Conservation (phyloP, 1,140 invertebrate species). For the Heliconius eleuchia region DNA sequence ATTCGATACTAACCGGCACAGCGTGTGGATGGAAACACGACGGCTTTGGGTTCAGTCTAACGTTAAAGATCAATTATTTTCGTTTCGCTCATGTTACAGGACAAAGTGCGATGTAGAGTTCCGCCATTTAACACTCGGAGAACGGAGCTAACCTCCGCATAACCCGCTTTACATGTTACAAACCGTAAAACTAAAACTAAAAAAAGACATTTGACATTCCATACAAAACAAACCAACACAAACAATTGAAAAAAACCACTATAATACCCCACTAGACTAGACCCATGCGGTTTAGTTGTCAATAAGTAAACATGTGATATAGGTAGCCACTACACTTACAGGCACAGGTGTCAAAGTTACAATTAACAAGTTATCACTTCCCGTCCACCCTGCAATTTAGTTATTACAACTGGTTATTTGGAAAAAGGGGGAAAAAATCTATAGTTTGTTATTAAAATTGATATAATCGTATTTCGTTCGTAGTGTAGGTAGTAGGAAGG, state of each 20-base stretch:
- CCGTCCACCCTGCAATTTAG: constrained; percentile 44
- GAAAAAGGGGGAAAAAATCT: constrained; percentile 5
- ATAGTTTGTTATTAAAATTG: constrained; percentile 14
- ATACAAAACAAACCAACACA: not conserved
- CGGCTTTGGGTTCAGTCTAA: not conserved
- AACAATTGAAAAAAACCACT: no score
- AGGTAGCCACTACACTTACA: constrained; percentile 16
- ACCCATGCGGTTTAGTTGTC: constrained; percentile 25
- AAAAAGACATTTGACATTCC: no score
- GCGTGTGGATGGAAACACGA: not conserved
- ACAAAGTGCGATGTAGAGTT: not conserved
- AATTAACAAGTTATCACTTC: constrained; percentile 66
- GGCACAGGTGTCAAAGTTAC: constrained; percentile 57
- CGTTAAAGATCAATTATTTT: not conserved
- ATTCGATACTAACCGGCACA: not conserved
- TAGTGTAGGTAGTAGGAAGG: not conserved
- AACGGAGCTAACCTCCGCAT: no score
- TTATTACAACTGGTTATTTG: constrained; percentile 21
- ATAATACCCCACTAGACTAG: not conserved
- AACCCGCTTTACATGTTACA: no score
- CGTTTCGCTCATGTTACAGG: no score
- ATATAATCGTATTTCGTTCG: not conserved
- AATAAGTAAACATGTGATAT: constrained; percentile 14
- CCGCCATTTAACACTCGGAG: not conserved
- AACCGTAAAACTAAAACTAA: no score